These are phyloP conservation scores for Drosophila nikananu DNA, from an alignment of 1,140 invertebrate species.

Conservation along the genomic window DNA sequence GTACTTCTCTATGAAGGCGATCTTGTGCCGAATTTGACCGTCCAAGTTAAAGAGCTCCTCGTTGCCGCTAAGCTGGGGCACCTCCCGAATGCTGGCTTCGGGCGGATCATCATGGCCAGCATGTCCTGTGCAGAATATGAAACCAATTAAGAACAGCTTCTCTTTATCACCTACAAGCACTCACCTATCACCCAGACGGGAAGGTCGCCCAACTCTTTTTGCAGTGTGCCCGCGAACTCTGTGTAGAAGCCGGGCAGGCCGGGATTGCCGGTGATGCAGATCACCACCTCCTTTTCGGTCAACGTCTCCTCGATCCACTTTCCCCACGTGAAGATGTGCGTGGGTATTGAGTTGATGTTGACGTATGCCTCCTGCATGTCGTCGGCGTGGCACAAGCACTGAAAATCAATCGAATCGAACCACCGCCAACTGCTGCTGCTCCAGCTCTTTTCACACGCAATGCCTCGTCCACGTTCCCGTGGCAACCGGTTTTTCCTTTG, in stretches of 20 bases:
- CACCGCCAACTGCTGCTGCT: slow-evolving; percentile 14
- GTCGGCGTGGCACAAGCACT: slow-evolving; percentile 62
- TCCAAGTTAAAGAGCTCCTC: slow-evolving; percentile 88
- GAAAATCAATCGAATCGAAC: slow-evolving; percentile 55
- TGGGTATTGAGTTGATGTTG: slow-evolving; percentile 88
- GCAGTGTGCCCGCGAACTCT: slow-evolving; percentile 88
- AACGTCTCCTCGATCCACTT: slow-evolving; percentile 88
- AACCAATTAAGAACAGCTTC: background rate
- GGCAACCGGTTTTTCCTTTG: slow-evolving; percentile 66
- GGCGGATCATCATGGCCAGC: slow-evolving; percentile 89
- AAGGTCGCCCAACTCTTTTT: slow-evolving; percentile 86
- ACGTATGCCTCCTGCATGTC: slow-evolving; percentile 87
- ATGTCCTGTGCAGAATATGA: slow-evolving; percentile 86
- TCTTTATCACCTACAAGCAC: background rate
- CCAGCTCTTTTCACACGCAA: slow-evolving; percentile 18
- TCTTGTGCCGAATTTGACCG: slow-evolving; percentile 93
- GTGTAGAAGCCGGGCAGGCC: slow-evolving; percentile 90
- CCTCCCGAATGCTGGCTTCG: slow-evolving; percentile 74
- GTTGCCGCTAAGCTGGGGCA: slow-evolving; percentile 86
- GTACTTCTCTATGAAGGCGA: slow-evolving; percentile 90
- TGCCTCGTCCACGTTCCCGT: slow-evolving; percentile 20
- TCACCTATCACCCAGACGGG: slow-evolving; percentile 89
- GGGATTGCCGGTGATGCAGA: slow-evolving; percentile 90
- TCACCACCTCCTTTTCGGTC: slow-evolving; percentile 86
- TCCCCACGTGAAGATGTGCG: slow-evolving; percentile 89